A percentile compares a stretch with the other conserved stretches of the same genome.
Conservation (phyloP, 2,113 vertebrate genomes). For the Alces alces region DNA sequence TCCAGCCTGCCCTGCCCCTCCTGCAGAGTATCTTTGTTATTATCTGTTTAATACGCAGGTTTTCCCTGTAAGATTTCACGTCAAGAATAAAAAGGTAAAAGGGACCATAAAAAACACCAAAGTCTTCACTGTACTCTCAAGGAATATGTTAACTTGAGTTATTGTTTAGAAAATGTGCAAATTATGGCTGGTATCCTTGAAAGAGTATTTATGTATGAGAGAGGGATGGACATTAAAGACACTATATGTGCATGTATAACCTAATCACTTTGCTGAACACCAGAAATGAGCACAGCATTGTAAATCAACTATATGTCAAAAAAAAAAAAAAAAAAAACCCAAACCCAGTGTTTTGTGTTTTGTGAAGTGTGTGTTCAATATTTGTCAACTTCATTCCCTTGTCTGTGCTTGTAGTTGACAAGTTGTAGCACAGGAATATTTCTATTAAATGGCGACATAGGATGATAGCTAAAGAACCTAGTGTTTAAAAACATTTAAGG, state of each 20-base stretch:
- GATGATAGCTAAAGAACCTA: neutral
- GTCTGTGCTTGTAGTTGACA: neutral
- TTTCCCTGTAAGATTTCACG: neutral
- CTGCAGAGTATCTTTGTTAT: neutral
- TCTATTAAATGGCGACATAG: neutral
- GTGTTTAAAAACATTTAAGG: neutral
- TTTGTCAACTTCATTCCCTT: neutral
- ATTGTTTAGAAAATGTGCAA: neutral
- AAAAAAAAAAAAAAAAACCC: accelerated
- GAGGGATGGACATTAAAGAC: neutral
- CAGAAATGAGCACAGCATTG: neutral
- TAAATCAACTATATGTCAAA: neutral
- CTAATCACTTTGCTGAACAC: neutral
- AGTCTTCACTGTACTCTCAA: neutral
- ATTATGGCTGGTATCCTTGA: neutral
- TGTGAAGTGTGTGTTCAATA: neutral
- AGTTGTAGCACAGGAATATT: neutral
- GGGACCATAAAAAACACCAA: neutral
- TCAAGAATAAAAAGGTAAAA: neutral
- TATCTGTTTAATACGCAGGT: neutral
- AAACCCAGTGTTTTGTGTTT: neutral
- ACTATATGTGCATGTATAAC: neutral
- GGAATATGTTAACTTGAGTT: neutral
- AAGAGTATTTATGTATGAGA: neutral
- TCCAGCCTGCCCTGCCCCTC: neutral